phyloP scores from a whole-genome alignment of 2,797 vertebrate species.

The Clarias pachynema region DNA sequence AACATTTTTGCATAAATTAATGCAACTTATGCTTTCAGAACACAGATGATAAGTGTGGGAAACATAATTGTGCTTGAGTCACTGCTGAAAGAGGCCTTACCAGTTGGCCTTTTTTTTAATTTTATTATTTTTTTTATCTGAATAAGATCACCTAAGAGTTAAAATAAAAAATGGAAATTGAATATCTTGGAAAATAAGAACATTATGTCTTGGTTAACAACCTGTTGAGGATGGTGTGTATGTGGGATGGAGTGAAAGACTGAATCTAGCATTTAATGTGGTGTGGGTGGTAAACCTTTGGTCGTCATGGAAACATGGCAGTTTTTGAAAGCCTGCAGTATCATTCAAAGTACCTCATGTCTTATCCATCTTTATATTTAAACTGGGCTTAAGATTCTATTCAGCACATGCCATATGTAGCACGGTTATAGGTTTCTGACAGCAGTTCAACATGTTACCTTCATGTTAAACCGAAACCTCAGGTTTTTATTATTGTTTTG shows the following conservation, averaged over 20 bases:
- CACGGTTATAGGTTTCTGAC: slow-evolving; percentile 1
- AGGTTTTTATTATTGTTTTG: background rate
- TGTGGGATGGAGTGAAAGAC: slow-evolving; percentile 20
- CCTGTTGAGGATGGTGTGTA: background rate
- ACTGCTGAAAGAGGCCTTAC: slow-evolving; percentile 23
- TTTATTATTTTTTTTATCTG: background rate
- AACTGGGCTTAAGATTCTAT: background rate
- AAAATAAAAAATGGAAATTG: background rate
- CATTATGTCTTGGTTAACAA: background rate
- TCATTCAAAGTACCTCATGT: slow-evolving; percentile 30
- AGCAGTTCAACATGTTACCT: background rate
- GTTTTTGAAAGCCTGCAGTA: slow-evolving; percentile 15
- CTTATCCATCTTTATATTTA: slow-evolving; percentile 18
- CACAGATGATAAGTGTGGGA: background rate
- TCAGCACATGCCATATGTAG: slow-evolving; percentile 9
- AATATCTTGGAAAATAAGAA: background rate
- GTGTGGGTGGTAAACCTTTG: slow-evolving; percentile 33
- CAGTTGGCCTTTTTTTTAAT: slow-evolving; percentile 5
- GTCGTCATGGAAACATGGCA: slow-evolving; percentile 48
- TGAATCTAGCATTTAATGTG: slow-evolving; percentile 13
- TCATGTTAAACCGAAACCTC: background rate
- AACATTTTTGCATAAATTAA: slow-evolving; percentile 25
- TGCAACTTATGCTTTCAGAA: slow-evolving; percentile 31
- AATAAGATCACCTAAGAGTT: background rate
- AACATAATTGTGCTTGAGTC: background rate